phyloP scores from a whole-genome alignment of 2,888 invertebrate genomes.

The Netelia inedita region DNA sequence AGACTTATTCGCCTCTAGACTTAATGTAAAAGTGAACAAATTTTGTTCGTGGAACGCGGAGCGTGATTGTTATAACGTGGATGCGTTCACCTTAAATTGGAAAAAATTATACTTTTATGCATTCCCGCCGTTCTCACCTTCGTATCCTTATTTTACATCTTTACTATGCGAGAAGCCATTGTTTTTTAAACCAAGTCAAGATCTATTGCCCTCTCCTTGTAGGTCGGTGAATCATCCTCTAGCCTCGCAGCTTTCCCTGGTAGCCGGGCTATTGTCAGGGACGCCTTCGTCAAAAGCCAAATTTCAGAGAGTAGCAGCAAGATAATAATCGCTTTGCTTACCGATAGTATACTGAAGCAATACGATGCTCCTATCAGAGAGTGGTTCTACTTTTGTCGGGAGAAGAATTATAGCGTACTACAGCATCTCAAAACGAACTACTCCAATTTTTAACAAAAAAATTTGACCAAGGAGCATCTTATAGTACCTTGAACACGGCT shows the following conservation, averaged over 20 bases:
- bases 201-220: conserved; percentile 32
- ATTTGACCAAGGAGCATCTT: conserved; percentile 58
- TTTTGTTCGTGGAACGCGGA: conserved; percentile 21
- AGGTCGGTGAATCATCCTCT: conserved; percentile 33
- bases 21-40: conserved; percentile 5
- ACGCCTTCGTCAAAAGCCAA: conserved; percentile 32
- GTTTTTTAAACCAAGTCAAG: conserved; percentile 4
- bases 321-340: conserved; percentile 68
- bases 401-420: conserved; percentile 10
- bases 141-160: background rate
- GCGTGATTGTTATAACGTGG: background rate
- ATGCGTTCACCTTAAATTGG: conserved; percentile 16
- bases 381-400: conserved; percentile 69
- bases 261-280: conserved; percentile 50
- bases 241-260: conserved; percentile 40
- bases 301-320: conserved; percentile 37
- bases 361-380: conserved; percentile 67
- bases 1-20: conserved; percentile 25
- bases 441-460: conserved; percentile 59
- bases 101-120: background rate
- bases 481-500: conserved; percentile 64
- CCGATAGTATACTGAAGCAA: conserved; percentile 68
- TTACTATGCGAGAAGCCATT: conserved; percentile 13
- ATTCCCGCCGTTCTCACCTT: conserved; percentile 15
- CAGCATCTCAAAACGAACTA: conserved; percentile 13